phyloP scores from a whole-genome alignment of 2,113 vertebrate genomes.

The Neoarius graeffei region DNA sequence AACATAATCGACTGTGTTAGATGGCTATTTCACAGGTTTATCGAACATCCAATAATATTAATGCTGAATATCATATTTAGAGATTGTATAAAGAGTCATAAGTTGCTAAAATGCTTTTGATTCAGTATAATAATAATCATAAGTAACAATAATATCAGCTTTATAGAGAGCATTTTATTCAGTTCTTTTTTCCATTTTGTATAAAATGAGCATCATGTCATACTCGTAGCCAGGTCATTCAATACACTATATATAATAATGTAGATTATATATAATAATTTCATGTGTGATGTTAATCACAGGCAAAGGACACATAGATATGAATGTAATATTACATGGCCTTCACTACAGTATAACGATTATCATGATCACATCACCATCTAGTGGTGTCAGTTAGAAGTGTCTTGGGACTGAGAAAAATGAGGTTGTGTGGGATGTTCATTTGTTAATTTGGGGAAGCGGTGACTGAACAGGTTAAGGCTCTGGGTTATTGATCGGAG shows the following conservation, averaged over 20 bases:
- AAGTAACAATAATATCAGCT: background rate
- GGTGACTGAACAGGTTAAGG: no score
- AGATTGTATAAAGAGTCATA: background rate
- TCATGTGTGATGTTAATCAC: background rate
- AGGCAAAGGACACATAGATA: background rate
- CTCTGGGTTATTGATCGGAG: no score
- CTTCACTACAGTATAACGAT: background rate
- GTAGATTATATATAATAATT: background rate
- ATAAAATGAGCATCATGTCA: background rate
- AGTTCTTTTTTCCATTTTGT: background rate
- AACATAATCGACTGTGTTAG: background rate
- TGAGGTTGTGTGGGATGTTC: background rate
- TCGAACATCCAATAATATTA: background rate
- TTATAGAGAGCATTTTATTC: background rate
- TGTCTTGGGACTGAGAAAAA: background rate
- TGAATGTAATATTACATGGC: background rate
- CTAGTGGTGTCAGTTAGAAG: constrained; percentile 32
- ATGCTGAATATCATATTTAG: background rate
- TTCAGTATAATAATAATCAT: background rate
- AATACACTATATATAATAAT: background rate
- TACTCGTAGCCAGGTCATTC: background rate
- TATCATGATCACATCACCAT: constrained; percentile 39
- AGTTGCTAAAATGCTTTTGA: background rate
- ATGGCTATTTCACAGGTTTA: background rate
- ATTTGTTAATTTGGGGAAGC: no score